Conservation (phyloP, 2,797 vertebrate genomes). For the Gymnothorax reevesii region DNA sequence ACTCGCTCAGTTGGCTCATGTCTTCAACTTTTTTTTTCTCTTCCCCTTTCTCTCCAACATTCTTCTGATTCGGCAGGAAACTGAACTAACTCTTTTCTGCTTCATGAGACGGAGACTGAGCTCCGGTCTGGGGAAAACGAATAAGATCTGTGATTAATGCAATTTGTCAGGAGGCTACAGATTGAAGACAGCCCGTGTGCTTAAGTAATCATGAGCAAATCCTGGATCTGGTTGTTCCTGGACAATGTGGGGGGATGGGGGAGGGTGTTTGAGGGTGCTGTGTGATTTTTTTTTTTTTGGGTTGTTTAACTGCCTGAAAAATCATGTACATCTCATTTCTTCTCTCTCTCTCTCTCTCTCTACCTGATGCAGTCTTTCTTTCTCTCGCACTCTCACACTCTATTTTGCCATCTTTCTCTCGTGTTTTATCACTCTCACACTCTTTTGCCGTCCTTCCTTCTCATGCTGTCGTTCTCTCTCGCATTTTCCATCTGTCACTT, state of each 20-base stretch:
- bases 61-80: not conserved
- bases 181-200: too few species aligned
- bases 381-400: not conserved
- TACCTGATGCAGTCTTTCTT: too few species aligned
- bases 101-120: conserved; percentile 18
- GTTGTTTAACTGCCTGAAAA: conserved; percentile 53
- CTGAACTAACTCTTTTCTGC: conserved; percentile 17
- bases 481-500: not conserved
- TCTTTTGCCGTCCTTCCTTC: conserved; percentile 25
- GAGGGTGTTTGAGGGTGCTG: conserved; percentile 45
- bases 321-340: conserved; percentile 39
- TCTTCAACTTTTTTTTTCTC: not conserved
- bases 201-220: not conserved
- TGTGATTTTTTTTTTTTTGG: not conserved
- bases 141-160: not conserved
- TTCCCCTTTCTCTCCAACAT: not conserved
- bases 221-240: not conserved
- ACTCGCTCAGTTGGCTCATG: conserved; percentile 5
- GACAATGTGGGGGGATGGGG: conserved; percentile 21
- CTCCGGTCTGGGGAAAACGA: not conserved
- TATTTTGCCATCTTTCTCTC: not conserved
- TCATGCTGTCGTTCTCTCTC: too few species aligned
- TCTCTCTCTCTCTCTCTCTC: conserved; percentile 27
- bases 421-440: conserved; percentile 33
- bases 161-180: not conserved